Evolutionary conservation across 2,888 invertebrate genomes (phyloP), one percentile per base, ranked within the genome.

Genomic region (Amphipoea oculea): DNA sequence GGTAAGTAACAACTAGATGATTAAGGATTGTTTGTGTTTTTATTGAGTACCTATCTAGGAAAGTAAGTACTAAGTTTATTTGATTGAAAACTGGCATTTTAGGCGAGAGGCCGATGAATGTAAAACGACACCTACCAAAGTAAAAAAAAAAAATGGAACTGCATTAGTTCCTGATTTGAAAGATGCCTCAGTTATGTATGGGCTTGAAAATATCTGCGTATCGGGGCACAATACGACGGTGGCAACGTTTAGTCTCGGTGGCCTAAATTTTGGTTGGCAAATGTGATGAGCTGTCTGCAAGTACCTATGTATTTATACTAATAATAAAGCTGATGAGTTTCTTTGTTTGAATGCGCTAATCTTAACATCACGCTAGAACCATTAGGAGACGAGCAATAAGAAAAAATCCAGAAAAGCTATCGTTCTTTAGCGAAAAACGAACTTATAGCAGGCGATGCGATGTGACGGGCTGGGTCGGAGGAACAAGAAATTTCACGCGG

Each of bases 1-100:
- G 72, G 84, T 86, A 76, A 75, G 69, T 75, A 57, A n/a, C 65
- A 40, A 78, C 51, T 82, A 76, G 29, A 73, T 54, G 67, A 84
- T 77, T 68, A 60, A 73, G 12, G 60, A 70, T 63, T 67, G 14
- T 42, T 73, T 60, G 23, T 65, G 11, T 79, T 65, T 78, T 29
- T 14, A 80, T 48, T 62, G 23, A 42, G 14, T 48, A 17, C 1
- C 9, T 45, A 17, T 2, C 9, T 45, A 40, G 17, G 20, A 7
- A 51, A 51, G 51, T 51, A 51, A 45, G 9, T 45, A 45, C 23
- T 20, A 51, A 40, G 23, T 36, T 74, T 75, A 57, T 73, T 72
- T n/a, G 6, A 36, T 60, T 60, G 29, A 36, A 20, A n/a, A 73
- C n/a, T 57, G 9, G 6, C 11, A 45, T 36, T n/a, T 45, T 9